Evolutionary conservation across 2,888 invertebrate genomes (phyloP), one percentile per base, ranked within the genome.

Genomic region (Cyclophora punctaria): DNA sequence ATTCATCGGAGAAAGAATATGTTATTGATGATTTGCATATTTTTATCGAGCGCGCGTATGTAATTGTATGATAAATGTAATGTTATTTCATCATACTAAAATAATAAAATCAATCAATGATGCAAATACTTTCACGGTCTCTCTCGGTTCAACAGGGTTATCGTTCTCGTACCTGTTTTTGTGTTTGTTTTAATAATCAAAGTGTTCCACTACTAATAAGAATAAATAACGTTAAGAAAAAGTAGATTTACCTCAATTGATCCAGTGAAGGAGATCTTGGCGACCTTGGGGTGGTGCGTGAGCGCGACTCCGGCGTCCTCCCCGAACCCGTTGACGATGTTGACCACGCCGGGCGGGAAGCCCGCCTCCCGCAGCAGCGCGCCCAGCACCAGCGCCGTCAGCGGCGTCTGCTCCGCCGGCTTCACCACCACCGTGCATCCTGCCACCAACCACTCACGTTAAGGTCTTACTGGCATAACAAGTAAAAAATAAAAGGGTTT

Each of bases 371-470:
- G 93, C 33, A 90, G 78, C 52, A 98, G 83, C 52, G 95, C 91
- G 0, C 96, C 97, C 3, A 96, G 81, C 63, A 94, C 95, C n/a
- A 97, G 84, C 0, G 97, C 96, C 0, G 97, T 95, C 45, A 98
- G 81, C 0, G 96, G 95, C 0, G 98, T 98, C 80, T 97, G 97
- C 75, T 98, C 98, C 0, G 98, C 98, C 0, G 97, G 95, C 78
- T 98, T 98, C 60, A 97, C 88, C 1, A 97, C 92, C 7, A 96
- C 91, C 0, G 95, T 95, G 70, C 96, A 92, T 60, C 93, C 94
- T 81, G 4, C 49, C 41, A 41, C 41, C 46, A 47, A 7, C 4
- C 42, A 20, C 20, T 20, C 20, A 20, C 20, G 20, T 20, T 20
- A 20, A 20, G 20, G 20, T 20, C 20, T 20, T 20, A 20, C 20